phyloP scores from a whole-genome alignment of 2,113 vertebrate species.

The Crotalus tigris region DNA sequence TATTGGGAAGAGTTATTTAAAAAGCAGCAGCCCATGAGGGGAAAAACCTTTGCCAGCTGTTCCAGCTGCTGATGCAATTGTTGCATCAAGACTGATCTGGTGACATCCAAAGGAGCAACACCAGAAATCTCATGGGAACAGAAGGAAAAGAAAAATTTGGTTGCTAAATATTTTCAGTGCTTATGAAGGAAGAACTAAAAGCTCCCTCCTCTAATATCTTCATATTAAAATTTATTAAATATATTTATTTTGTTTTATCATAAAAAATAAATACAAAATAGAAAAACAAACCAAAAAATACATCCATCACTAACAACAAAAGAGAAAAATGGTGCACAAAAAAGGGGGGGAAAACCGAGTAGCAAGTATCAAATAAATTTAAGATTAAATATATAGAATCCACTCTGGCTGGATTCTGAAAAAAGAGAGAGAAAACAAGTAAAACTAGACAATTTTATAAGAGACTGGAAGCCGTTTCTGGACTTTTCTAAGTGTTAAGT shows the following conservation, averaged over 20 bases:
- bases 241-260: background rate
- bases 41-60: background rate
- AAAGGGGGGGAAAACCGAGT: fast-evolving
- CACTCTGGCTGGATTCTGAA: background rate
- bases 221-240: background rate
- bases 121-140: background rate
- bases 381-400: background rate
- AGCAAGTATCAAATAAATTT: background rate
- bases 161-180: background rate
- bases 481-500: background rate
- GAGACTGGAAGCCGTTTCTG: background rate
- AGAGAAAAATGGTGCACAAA: background rate
- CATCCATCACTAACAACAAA: background rate
- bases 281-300: too few species aligned
- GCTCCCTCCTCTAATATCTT: background rate
- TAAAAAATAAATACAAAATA: background rate
- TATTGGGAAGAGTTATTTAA: background rate
- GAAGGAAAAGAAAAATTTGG: background rate
- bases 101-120: background rate
- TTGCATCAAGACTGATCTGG: background rate
- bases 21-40: background rate
- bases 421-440: too few species aligned
- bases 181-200: background rate
- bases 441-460: background rate
- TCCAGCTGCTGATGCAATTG: background rate